A percentile compares a stretch with the other conserved stretches of the same genome.
These are phyloP conservation scores for Ochropleura plecta DNA, from an alignment of 2,888 invertebrate species.

Conservation along the genomic window DNA sequence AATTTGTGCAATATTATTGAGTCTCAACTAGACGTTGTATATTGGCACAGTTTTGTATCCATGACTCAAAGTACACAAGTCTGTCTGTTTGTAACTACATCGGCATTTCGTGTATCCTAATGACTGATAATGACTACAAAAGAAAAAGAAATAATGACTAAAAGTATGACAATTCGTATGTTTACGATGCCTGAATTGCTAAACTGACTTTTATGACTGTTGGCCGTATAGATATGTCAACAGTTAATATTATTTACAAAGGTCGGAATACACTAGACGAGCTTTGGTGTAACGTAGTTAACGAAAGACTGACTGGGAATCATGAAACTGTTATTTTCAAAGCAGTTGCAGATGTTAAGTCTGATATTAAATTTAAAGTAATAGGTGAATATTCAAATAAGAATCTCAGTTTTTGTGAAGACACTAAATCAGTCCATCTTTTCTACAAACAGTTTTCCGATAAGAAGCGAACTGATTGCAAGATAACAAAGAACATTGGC, in stretches of 20 bases:
- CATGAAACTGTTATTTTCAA: constrained; percentile 3
- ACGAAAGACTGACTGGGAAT: neutral
- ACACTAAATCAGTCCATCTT: constrained; percentile 6
- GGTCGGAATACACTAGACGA: constrained; percentile 15
- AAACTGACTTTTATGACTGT: constrained; percentile 59
- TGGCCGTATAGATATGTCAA: constrained; percentile 53
- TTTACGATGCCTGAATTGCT: constrained; percentile 58
- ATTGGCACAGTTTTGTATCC: constrained; percentile 60
- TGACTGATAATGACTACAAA: constrained; percentile 68
- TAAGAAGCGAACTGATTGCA: constrained; percentile 16
- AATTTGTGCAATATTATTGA: constrained; percentile 46
- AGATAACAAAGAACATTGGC: constrained; percentile 45
- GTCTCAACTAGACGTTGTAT: constrained; percentile 20
- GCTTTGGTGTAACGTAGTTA: constrained; percentile 14
- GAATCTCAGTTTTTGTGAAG: neutral
- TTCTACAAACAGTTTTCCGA: constrained; percentile 42
- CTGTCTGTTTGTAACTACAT: constrained; percentile 52
- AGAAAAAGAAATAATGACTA: constrained; percentile 60
- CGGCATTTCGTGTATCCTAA: constrained; percentile 60
- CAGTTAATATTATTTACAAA: constrained; percentile 36
- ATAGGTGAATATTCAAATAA: neutral
- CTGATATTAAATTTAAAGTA: constrained; percentile 9
- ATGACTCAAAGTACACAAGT: constrained; percentile 64
- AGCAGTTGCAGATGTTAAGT: neutral
- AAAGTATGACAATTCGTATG: constrained; percentile 61